Evolutionary conservation across 2,888 invertebrate genomes (phyloP).

Genomic region (Psococerastis gibbosa): DNA sequence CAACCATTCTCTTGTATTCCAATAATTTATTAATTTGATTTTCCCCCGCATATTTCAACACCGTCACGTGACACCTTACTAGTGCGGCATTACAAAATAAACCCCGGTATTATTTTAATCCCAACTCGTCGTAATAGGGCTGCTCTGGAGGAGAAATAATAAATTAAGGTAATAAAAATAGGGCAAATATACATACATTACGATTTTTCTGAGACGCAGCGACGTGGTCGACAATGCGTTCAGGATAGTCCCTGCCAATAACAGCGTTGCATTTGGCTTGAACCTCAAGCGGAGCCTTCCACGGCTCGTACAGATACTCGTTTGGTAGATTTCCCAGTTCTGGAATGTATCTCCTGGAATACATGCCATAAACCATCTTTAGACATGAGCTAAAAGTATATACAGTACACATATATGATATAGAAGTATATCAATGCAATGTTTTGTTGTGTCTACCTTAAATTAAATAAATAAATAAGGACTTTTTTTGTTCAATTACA

Average conservation of each 20-base stretch:
- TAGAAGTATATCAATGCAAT: background rate
- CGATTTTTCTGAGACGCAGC: slow-evolving; percentile 33
- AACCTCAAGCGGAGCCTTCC: slow-evolving; percentile 42
- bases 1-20: too few relatives aligned
- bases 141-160: too few relatives aligned
- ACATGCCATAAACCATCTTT: slow-evolving; percentile 10
- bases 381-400: background rate
- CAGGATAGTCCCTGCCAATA: slow-evolving; percentile 47
- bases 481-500: too few relatives aligned
- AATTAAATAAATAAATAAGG: too few relatives aligned
- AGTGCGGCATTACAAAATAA: too few relatives aligned
- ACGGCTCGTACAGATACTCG: slow-evolving; percentile 48
- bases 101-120: too few relatives aligned
- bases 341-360: slow-evolving; percentile 39
- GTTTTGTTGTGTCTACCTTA: too few relatives aligned
- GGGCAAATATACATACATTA: slow-evolving; percentile 23
- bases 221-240: slow-evolving; percentile 41
- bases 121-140: too few relatives aligned
- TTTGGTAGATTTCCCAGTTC: slow-evolving; percentile 38
- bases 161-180: too few relatives aligned
- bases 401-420: background rate
- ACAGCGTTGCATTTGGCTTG: slow-evolving; percentile 43
- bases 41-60: too few relatives aligned
- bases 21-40: too few relatives aligned
- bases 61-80: too few relatives aligned